Base-by-base conservation (phyloP, 1,140 invertebrate species). In the Mactra quadrangularis region DNA sequence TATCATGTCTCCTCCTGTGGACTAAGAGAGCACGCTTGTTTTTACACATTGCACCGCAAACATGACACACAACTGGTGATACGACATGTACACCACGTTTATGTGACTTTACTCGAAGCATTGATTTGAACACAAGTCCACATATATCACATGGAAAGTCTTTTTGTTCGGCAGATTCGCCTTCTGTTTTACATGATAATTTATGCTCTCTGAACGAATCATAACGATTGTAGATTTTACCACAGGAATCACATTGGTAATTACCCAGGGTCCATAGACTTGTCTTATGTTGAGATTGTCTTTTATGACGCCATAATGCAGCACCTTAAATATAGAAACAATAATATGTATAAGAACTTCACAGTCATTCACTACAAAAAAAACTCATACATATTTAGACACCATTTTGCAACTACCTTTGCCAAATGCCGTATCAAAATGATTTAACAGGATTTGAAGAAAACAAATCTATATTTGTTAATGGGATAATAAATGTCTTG, bases 181-280 rank as follows among this genome's bases (percentile, higher is more conserved):
- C 64, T 31, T 19, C 25, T 7, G 41, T 25, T 50, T 68, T 50
- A 45, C 64, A 68, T 25, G 45, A 38, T 47, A 27, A 68, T 50
- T 68, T 68, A 68, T 68, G 64, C 47, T 47, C 19, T 68, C 45
- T 68, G 38, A 68, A 68, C 0, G 64, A 68, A 11, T 47, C 22
- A 27, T 50, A 68, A 13, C 64, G 13, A 25, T 22, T 27, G 7
- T 27, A 27, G 13, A 11, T 22, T 57, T 57, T 57, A 25, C 55
- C 55, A 57, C 55, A 57, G 2, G 55, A 22, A 29, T 57, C 55
- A 57, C 55, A 57, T 27, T 57, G 27, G 27, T 57, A 57, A 25
- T 57, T 27, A 11, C 27, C 27, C 13, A 57, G 27, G 9, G 27
- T 57, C 55, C 55, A 57, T 2, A 57, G 13, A 29, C 55, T 57